phyloP scores from a whole-genome alignment of 1,140 invertebrate genomes.

The Sarcophaga peregrina region DNA sequence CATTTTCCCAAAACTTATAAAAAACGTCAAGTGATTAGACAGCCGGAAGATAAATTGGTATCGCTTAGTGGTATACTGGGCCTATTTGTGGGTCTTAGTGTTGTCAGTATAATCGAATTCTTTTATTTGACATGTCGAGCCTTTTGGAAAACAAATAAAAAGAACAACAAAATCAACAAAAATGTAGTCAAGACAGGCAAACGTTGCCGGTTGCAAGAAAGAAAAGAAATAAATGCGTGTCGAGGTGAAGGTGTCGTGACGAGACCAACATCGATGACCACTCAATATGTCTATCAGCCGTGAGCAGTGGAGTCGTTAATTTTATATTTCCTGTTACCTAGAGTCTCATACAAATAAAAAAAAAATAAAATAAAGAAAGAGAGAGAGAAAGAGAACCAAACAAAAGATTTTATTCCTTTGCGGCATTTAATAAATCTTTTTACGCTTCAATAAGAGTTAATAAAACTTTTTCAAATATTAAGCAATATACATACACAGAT shows the following conservation, averaged over 20 bases:
- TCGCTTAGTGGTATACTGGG: constrained; percentile 12
- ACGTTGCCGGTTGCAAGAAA: neutral
- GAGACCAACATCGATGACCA: too few relatives aligned
- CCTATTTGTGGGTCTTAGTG: constrained; percentile 27
- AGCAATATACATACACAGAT: neutral
- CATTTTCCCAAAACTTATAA: constrained; percentile 4
- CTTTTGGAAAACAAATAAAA: neutral
- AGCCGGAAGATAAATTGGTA: constrained; percentile 11
- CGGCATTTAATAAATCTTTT: neutral
- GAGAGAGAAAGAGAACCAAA: too few relatives aligned
- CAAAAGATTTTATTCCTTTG: too few relatives aligned
- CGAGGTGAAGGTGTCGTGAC: too few relatives aligned
- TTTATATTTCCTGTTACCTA: neutral
- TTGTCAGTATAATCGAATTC: constrained; percentile 18
- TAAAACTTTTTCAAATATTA: constrained; percentile 20
- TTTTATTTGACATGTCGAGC: constrained; percentile 11
- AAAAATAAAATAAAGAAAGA: neutral
- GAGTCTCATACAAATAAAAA: neutral
- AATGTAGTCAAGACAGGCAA: neutral
- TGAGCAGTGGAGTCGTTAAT: neutral
- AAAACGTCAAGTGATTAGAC: neutral
- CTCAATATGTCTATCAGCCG: neutral
- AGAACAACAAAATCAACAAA: neutral
- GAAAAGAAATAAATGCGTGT: neutral
- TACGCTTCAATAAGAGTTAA: constrained; percentile 33